Evolutionary conservation across 1,140 invertebrate species (phyloP).

Genomic region (Atta cephalotes): DNA sequence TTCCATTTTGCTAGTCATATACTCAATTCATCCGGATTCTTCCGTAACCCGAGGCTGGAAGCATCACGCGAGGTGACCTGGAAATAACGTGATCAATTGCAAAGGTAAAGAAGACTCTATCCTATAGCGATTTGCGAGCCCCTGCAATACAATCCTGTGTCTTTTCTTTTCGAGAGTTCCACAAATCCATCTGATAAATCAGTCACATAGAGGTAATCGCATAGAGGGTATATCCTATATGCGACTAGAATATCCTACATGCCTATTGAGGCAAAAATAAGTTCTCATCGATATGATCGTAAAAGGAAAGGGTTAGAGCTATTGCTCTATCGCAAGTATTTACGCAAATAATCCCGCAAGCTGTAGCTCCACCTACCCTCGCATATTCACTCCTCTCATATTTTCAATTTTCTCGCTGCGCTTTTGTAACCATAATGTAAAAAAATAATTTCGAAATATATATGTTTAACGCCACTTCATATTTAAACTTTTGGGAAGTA

Average conservation of each 20-base stretch:
- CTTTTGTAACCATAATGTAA: background rate
- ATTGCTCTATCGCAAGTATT: background rate
- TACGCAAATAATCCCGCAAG: background rate
- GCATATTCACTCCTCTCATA: background rate
- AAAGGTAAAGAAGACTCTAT: slow-evolving; percentile 28
- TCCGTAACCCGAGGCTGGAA: slow-evolving; percentile 47
- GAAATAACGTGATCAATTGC: slow-evolving; percentile 77
- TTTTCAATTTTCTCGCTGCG: background rate
- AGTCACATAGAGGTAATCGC: background rate
- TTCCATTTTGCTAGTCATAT: slow-evolving; percentile 28
- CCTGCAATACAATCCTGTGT: slow-evolving; percentile 9
- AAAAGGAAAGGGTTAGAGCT: slow-evolving; percentile 40
- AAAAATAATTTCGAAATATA: slow-evolving; percentile 20
- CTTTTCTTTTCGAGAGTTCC: slow-evolving; percentile 30
- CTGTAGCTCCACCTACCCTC: background rate
- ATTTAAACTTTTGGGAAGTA: slow-evolving; percentile 10
- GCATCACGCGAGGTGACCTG: slow-evolving; percentile 68
- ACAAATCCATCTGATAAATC: slow-evolving; percentile 59
- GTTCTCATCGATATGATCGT: slow-evolving; percentile 1
- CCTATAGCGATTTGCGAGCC: background rate
- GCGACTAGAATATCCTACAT: background rate
- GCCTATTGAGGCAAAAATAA: slow-evolving; percentile 58
- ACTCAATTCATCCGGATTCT: slow-evolving; percentile 55
- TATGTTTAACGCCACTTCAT: background rate
- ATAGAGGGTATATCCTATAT: slow-evolving; percentile 15